These are phyloP conservation scores for Acyrthosiphon pisum DNA, from an alignment of 1,140 invertebrate species.

Conservation along the genomic window DNA sequence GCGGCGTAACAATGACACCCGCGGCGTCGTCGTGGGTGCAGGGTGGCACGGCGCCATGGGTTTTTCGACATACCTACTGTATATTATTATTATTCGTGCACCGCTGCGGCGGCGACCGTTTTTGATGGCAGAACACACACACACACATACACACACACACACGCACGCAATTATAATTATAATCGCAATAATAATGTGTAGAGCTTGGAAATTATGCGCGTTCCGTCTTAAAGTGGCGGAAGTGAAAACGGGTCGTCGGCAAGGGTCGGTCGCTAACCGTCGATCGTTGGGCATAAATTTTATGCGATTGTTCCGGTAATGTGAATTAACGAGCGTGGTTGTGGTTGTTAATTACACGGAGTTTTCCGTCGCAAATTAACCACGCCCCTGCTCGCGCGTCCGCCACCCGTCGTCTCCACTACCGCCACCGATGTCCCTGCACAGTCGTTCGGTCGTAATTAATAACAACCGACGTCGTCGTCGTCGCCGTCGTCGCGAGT, in stretches of 20 bases:
- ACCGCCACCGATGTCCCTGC: too few species aligned
- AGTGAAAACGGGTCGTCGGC: background rate
- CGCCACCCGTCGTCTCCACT: background rate
- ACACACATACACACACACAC: too few species aligned
- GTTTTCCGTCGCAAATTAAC: constrained; percentile 34
- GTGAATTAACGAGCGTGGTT: constrained; percentile 34
- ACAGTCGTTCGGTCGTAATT: constrained; percentile 13
- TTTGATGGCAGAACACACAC: background rate
- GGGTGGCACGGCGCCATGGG: too few species aligned
- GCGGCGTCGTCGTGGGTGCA: background rate
- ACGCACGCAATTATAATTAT: background rate
- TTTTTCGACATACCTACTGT: background rate
- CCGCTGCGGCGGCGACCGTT: background rate
- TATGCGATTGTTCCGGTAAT: constrained; percentile 45
- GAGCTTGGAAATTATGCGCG: background rate
- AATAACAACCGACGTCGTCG: background rate
- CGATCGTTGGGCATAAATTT: constrained; percentile 20
- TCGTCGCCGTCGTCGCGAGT: background rate
- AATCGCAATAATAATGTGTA: background rate
- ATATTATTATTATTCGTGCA: too few species aligned
- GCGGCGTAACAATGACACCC: background rate
- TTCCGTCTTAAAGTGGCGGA: constrained; percentile 48
- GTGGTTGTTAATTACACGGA: constrained; percentile 1
- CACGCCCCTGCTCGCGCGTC: background rate
- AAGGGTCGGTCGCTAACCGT: background rate